Percentiles rank a stretch among this genome's conserved stretches.
Evolutionary conservation across 1,140 invertebrate species (phyloP).

Genomic region (Pachyrhynchus sulphureomaculatus): DNA sequence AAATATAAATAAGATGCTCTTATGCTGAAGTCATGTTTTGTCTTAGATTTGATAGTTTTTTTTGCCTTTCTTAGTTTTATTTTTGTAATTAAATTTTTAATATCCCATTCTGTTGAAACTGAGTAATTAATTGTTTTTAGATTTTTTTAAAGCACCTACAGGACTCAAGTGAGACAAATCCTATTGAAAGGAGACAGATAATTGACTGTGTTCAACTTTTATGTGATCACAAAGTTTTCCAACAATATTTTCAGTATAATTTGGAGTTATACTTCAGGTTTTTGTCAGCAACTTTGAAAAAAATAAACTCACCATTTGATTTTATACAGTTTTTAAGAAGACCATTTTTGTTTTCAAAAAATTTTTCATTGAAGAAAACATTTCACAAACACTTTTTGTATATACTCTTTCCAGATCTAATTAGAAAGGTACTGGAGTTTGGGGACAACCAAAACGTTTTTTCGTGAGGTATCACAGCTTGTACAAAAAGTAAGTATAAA

Average conservation of each 20-base stretch:
- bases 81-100: no score
- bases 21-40: no score
- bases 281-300: constrained; percentile 16
- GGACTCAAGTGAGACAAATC: background rate
- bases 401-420: constrained; percentile 23
- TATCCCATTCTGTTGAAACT: background rate
- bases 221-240: constrained; percentile 30
- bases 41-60: no score
- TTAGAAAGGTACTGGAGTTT: constrained; percentile 29
- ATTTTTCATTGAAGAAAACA: constrained; percentile 21
- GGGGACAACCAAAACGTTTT: constrained; percentile 25
- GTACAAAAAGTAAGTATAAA: constrained; percentile 41
- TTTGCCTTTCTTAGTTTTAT: no score
- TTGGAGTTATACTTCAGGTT: constrained; percentile 35
- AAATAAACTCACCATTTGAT: constrained; percentile 13
- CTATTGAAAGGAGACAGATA: constrained; percentile 14
- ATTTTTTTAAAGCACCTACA: constrained; percentile 14
- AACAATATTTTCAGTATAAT: constrained; percentile 40
- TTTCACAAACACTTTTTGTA: constrained; percentile 37
- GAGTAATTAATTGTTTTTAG: constrained; percentile 21
- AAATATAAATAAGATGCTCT: no score
- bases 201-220: constrained; percentile 14
- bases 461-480: constrained; percentile 31
- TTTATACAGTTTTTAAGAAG: constrained; percentile 29
- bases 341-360: constrained; percentile 32